phyloP scores from a whole-genome alignment of 2,113 vertebrate species.

The Amazona vittata region DNA sequence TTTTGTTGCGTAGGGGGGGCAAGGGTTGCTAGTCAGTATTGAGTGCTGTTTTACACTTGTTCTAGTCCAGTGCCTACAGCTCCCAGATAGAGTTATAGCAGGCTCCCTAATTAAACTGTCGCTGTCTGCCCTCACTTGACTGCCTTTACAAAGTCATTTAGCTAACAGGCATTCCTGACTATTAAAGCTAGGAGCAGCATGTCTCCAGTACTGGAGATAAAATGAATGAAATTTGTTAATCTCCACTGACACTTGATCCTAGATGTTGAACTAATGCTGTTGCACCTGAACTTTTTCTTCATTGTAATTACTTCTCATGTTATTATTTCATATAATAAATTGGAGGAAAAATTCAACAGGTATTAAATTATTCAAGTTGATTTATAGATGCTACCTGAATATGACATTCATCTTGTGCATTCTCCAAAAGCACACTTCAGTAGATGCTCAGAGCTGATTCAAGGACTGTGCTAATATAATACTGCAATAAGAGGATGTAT shows the following conservation, averaged over 20 bases:
- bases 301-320: constrained; percentile 76
- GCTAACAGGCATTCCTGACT: constrained; percentile 79
- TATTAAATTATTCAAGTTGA: constrained; percentile 75
- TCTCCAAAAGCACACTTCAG: constrained; percentile 61
- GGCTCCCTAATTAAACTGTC: constrained; percentile 82
- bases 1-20: not conserved
- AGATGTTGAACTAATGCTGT: constrained; percentile 70
- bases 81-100: constrained; percentile 77
- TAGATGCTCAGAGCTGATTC: constrained; percentile 25
- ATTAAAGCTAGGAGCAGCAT: constrained; percentile 72
- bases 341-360: constrained; percentile 77
- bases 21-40: constrained; percentile 27
- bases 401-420: constrained; percentile 66
- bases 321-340: constrained; percentile 79
- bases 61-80: constrained; percentile 73
- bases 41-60: constrained; percentile 63
- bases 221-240: constrained; percentile 79
- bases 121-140: constrained; percentile 76
- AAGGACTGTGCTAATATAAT: not conserved
- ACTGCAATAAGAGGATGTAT: not conserved
- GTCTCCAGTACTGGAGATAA: constrained; percentile 73
- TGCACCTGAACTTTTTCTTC: constrained; percentile 77
- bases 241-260: constrained; percentile 72
- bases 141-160: constrained; percentile 78
- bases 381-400: constrained; percentile 68